Percentiles rank a stretch among this genome's conserved stretches.
Conservation (phyloP, 1,140 invertebrate genomes). For the Anthonomus grandis region DNA sequence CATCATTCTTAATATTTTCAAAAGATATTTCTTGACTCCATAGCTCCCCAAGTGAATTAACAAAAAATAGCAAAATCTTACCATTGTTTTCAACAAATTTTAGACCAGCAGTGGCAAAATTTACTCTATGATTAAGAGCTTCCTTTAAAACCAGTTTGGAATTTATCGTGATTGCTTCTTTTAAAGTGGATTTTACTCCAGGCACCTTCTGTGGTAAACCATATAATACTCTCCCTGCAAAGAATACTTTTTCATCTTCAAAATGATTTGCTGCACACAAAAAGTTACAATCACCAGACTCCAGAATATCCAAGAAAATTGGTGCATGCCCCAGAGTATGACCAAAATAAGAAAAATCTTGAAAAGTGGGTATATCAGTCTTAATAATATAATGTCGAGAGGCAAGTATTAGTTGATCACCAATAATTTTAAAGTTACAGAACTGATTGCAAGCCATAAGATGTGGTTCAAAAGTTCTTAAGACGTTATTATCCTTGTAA, state of each 20-base stretch:
- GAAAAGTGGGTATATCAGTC: background rate
- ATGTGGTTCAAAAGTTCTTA: constrained; percentile 7
- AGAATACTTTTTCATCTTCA: constrained; percentile 10
- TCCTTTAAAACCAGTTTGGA: constrained; percentile 4
- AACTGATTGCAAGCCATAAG: constrained; percentile 11
- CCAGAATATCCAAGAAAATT: background rate
- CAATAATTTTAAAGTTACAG: constrained; percentile 3
- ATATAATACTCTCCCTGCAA: constrained; percentile 2
- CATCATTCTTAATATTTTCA: background rate
- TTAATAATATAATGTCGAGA: constrained; percentile 20
- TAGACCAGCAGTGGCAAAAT: constrained; percentile 6
- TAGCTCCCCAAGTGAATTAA: constrained; percentile 8
- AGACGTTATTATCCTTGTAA: background rate
- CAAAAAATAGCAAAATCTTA: constrained; percentile 5
- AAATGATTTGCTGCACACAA: constrained; percentile 10
- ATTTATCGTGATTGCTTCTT: constrained; percentile 4
- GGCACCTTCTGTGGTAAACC: constrained; percentile 13
- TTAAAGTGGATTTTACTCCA: constrained; percentile 6
- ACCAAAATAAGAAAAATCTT: constrained; percentile 5
- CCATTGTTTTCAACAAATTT: constrained; percentile 6
- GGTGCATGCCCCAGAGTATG: constrained; percentile 10
- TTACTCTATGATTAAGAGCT: background rate
- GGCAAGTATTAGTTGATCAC: background rate
- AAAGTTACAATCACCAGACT: background rate
- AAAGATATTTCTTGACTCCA: constrained; percentile 11